phyloP scores from a whole-genome alignment of 2,113 vertebrate genomes.

The Aramus guarauna region DNA sequence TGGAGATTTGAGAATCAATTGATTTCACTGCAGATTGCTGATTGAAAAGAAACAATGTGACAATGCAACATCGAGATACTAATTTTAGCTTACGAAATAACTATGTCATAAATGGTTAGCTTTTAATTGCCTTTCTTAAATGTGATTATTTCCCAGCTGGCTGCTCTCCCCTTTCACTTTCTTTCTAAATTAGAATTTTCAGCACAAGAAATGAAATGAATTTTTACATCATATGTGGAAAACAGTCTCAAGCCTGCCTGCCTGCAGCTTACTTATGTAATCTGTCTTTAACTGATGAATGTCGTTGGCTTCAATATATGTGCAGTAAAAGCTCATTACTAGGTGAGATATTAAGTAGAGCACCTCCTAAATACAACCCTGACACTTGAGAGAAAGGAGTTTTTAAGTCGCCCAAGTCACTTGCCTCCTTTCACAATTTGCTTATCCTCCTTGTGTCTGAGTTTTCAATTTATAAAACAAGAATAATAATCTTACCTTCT shows the following conservation, averaged over 20 bases:
- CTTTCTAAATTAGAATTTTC: neutral
- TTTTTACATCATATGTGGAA: neutral
- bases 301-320: neutral
- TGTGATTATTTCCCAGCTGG: neutral
- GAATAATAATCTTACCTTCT: neutral
- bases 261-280: neutral
- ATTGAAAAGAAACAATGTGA: neutral
- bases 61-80: neutral
- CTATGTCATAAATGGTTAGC: neutral
- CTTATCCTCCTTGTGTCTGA: neutral
- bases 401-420: neutral
- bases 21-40: neutral
- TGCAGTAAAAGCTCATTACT: constrained; percentile 1
- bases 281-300: neutral
- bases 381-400: neutral
- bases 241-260: neutral
- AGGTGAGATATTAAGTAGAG: neutral
- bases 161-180: neutral
- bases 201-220: neutral
- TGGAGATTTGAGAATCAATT: neutral
- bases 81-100: neutral
- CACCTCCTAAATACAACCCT: neutral
- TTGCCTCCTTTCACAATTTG: neutral
- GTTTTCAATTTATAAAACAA: neutral
- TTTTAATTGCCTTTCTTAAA: neutral